A percentile compares a stretch with the other conserved stretches of the same genome.
phyloP scores from a whole-genome alignment of 2,888 invertebrate species.

The Coecobrya sp. region DNA sequence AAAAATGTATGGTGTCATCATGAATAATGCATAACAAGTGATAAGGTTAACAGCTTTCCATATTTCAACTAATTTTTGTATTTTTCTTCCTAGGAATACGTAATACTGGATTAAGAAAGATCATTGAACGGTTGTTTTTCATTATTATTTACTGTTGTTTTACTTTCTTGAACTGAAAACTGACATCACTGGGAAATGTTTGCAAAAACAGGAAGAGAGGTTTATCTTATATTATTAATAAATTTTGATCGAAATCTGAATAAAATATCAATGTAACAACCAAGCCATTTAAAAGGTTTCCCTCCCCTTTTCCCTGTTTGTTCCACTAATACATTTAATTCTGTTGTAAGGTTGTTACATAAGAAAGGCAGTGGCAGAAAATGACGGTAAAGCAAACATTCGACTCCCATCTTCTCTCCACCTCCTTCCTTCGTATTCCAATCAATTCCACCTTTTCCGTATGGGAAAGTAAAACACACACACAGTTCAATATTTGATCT shows the following conservation, averaged over 20 bases:
- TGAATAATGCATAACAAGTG: too few relatives aligned
- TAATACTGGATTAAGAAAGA: too few relatives aligned
- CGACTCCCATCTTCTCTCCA: not conserved
- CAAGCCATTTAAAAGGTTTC: not conserved
- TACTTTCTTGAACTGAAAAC: not conserved
- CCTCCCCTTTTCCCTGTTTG: not conserved
- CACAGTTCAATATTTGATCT: too few relatives aligned
- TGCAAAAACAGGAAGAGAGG: not conserved
- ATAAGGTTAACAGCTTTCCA: too few relatives aligned
- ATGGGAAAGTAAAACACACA: not conserved
- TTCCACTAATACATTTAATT: not conserved
- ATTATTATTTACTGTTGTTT: not conserved
- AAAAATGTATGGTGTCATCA: too few relatives aligned
- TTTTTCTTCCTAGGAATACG: too few relatives aligned
- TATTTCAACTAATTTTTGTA: too few relatives aligned
- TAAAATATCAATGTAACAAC: not conserved
- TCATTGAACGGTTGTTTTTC: not conserved
- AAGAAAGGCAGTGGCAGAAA: conserved; percentile 7
- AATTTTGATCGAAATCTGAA: not conserved
- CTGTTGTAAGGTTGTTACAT: not conserved
- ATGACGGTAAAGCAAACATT: conserved; percentile 1
- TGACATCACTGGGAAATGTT: too few relatives aligned
- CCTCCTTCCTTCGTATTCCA: not conserved
- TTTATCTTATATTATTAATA: not conserved
- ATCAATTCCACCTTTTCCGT: not conserved